Evolutionary conservation across 1,140 invertebrate species (phyloP).

Genomic region (Drosophila azteca): DNA sequence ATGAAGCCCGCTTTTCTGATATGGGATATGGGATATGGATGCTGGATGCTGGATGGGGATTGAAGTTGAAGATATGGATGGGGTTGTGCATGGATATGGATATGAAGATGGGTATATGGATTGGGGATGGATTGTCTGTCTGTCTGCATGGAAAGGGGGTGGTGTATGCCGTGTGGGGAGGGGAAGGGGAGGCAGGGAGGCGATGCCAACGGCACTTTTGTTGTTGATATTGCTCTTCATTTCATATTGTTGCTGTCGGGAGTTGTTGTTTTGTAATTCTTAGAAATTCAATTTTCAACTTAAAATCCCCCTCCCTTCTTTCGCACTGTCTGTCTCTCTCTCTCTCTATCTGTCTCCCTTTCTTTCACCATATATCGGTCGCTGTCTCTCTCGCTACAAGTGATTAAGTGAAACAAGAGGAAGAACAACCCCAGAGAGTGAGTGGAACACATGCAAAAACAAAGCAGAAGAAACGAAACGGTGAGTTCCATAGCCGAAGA

Average conservation of each 20-base stretch:
- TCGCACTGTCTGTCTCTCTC: constrained; percentile 1
- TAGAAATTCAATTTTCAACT: constrained; percentile 81
- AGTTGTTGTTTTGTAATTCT: constrained; percentile 69
- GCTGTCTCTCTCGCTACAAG: constrained; percentile 56
- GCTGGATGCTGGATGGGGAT: constrained; percentile 15
- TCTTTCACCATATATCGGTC: constrained; percentile 7
- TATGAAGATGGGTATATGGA: constrained; percentile 1
- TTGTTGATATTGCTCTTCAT: constrained; percentile 12
- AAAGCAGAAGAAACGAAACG: constrained; percentile 3
- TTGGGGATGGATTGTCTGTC: neutral
- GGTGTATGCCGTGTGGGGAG: constrained; percentile 1
- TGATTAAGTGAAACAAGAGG: constrained; percentile 72
- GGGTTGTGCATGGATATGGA: neutral
- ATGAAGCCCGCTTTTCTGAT: constrained; percentile 59
- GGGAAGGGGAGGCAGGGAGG: constrained; percentile 1
- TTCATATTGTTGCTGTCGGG: constrained; percentile 16
- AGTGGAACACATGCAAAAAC: constrained; percentile 64
- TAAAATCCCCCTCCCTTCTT: constrained; percentile 47
- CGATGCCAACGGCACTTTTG: constrained; percentile 62
- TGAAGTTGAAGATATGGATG: too few species aligned
- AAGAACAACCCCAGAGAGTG: constrained; percentile 25
- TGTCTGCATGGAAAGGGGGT: constrained; percentile 1
- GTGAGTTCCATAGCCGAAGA: neutral
- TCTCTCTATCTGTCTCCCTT: neutral
- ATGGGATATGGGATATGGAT: constrained; percentile 8